These are phyloP conservation scores for Drosophila seguyi DNA, from an alignment of 1,140 invertebrate genomes.

Conservation along the genomic window DNA sequence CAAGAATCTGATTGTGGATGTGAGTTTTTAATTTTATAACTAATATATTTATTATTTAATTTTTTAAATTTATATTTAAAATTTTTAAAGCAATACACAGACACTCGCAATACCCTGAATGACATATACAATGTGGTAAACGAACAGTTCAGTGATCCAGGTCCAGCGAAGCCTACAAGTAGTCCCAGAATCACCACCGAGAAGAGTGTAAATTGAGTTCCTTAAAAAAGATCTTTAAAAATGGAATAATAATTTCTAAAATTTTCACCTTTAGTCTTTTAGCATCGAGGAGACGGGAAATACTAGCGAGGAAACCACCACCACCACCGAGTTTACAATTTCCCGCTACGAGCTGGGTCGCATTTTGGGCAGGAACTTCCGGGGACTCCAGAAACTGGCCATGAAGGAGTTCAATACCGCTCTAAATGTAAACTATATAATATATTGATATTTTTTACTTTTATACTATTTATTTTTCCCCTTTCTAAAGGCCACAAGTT, in stretches of 20 bases:
- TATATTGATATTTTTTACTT: not conserved
- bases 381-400: constrained; percentile 74
- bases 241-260: not conserved
- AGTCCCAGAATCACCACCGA: constrained; percentile 62
- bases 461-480: not conserved
- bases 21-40: constrained; percentile 37
- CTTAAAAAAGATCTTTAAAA: no score
- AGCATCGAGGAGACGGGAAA: constrained; percentile 46
- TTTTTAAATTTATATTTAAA: not conserved
- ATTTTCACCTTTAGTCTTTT: not conserved
- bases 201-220: constrained; percentile 40
- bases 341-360: constrained; percentile 82
- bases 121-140: constrained; percentile 76
- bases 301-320: constrained; percentile 37
- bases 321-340: constrained; percentile 68
- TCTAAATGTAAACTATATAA: not conserved
- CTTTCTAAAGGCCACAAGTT: constrained; percentile 63
- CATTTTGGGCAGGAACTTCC: constrained; percentile 80
- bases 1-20: constrained; percentile 77
- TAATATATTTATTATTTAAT: not conserved
- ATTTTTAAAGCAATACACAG: constrained; percentile 74
- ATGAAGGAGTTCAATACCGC: constrained; percentile 73
- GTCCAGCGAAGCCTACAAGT: constrained; percentile 59
- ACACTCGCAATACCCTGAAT: constrained; percentile 72
- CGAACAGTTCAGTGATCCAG: constrained; percentile 81